phyloP scores from a whole-genome alignment of 2,797 vertebrate species.

The Pangasius sanitwongsei region DNA sequence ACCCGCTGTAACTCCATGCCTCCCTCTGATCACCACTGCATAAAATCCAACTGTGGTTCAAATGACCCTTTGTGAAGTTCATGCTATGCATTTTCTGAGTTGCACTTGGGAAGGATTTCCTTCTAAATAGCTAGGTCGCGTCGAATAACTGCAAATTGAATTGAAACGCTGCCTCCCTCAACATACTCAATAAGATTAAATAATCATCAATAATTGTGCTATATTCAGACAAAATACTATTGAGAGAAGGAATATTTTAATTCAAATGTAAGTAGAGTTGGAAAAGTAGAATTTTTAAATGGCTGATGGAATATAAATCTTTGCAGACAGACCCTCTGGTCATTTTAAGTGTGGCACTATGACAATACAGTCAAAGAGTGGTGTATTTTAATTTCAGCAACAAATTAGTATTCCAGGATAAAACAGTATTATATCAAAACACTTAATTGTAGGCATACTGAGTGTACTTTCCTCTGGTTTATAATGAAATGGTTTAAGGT shows the following conservation, averaged over 20 bases:
- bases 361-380: background rate
- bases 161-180: background rate
- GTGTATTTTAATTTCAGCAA: background rate
- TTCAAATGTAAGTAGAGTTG: background rate
- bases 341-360: background rate
- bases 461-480: background rate
- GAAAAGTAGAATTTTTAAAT: background rate
- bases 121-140: background rate
- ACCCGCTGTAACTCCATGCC: background rate
- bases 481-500: background rate
- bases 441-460: background rate
- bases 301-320: background rate
- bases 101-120: background rate
- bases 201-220: background rate
- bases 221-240: background rate
- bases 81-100: background rate
- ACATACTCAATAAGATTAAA: background rate
- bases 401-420: background rate
- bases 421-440: background rate
- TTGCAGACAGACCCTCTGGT: background rate
- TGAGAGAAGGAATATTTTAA: background rate
- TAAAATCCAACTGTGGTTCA: background rate
- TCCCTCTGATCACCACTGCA: background rate
- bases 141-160: background rate
- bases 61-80: background rate